phyloP scores from a whole-genome alignment of 1,140 invertebrate genomes.

The Ooceraea biroi region DNA sequence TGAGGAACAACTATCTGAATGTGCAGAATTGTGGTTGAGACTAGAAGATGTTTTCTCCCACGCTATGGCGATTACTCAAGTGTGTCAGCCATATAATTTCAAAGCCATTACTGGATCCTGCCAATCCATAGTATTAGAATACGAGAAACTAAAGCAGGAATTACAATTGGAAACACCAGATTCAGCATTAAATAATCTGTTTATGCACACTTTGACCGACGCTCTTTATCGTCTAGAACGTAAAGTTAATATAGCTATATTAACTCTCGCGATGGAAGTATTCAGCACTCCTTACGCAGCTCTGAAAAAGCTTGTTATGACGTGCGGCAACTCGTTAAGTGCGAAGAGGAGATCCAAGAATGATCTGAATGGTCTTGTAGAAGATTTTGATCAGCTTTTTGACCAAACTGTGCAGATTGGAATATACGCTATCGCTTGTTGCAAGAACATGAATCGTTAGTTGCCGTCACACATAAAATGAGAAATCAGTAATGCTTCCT shows the following conservation, averaged over 20 bases:
- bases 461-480: constrained; percentile 43
- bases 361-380: constrained; percentile 84
- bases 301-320: constrained; percentile 82
- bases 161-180: constrained; percentile 78
- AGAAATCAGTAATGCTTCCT: constrained; percentile 21
- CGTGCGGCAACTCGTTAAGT: constrained; percentile 81
- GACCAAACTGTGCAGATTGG: constrained; percentile 90
- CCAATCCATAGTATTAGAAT: constrained; percentile 83
- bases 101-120: constrained; percentile 83
- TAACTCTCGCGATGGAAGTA: constrained; percentile 84
- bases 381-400: constrained; percentile 89
- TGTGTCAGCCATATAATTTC: constrained; percentile 83
- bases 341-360: constrained; percentile 75
- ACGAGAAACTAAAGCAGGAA: constrained; percentile 82
- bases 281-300: constrained; percentile 82
- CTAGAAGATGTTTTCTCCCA: constrained; percentile 84
- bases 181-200: constrained; percentile 80
- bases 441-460: constrained; percentile 87
- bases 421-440: constrained; percentile 90
- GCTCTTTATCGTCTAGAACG: constrained; percentile 83
- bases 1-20: constrained; percentile 75
- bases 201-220: constrained; percentile 82
- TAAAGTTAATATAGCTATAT: constrained; percentile 83
- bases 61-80: constrained; percentile 85
- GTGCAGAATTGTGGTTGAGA: constrained; percentile 78